Evolutionary conservation across 2,113 vertebrate species (phyloP).

Genomic region (Mormoops blainvillei): DNA sequence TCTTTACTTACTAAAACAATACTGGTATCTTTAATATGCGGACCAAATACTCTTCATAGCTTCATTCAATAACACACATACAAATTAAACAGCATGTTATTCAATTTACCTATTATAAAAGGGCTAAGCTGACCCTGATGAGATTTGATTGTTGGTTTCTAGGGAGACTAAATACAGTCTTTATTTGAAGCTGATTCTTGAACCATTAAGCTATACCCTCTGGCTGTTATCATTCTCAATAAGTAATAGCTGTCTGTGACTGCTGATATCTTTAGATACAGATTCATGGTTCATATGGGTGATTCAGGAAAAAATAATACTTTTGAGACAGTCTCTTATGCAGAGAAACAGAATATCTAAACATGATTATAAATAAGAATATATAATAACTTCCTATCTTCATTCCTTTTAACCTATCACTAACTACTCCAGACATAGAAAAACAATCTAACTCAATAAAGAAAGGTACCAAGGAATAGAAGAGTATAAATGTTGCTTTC

Average conservation of each 20-base stretch:
- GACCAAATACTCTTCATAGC: conserved; percentile 31
- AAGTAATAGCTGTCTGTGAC: conserved; percentile 54
- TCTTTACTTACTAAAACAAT: conserved; percentile 36
- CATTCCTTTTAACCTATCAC: conserved; percentile 39
- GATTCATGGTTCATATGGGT: conserved; percentile 47
- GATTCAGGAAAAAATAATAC: conserved; percentile 33
- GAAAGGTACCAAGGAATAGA: background rate
- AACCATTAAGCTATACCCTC: conserved; percentile 63
- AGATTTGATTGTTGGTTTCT: conserved; percentile 64
- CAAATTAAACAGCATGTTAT: conserved; percentile 70
- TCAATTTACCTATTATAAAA: conserved; percentile 71
- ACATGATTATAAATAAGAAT: conserved; percentile 48
- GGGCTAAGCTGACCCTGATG: conserved; percentile 61
- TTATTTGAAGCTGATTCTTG: conserved; percentile 53
- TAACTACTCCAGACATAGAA: conserved; percentile 33
- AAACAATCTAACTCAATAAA: conserved; percentile 38
- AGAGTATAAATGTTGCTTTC: background rate
- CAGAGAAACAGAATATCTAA: conserved; percentile 6
- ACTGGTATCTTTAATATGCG: conserved; percentile 50
- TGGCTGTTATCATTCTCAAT: conserved; percentile 64
- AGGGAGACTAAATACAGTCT: conserved; percentile 51
- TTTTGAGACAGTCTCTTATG: conserved; percentile 29
- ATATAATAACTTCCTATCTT: conserved; percentile 16
- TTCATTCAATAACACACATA: conserved; percentile 60
- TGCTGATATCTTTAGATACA: conserved; percentile 58